Evolutionary conservation across 2,113 vertebrate species (phyloP).

Genomic region (Leptobrachium leishanense): DNA sequence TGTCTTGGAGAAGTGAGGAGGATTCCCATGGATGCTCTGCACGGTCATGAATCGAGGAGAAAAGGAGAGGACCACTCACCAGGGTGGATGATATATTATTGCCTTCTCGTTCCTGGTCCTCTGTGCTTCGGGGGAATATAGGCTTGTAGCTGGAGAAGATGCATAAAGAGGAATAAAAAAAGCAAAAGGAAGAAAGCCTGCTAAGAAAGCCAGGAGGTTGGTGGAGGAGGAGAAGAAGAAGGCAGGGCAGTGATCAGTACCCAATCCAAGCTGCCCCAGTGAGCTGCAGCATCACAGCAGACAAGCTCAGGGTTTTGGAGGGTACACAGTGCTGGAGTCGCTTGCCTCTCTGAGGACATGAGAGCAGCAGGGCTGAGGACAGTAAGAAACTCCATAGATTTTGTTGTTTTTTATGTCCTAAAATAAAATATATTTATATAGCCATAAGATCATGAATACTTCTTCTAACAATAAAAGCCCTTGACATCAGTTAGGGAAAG

Average conservation of each 20-base stretch:
- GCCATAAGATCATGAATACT: constrained; percentile 9
- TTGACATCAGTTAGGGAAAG: constrained; percentile 71
- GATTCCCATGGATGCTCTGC: too few relatives aligned
- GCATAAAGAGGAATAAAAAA: constrained; percentile 22
- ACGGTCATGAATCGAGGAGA: too few relatives aligned
- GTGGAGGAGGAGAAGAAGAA: constrained; percentile 27
- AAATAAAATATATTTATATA: neutral
- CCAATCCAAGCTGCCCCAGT: constrained; percentile 66
- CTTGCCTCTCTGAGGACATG: constrained; percentile 62
- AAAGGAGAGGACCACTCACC: too few relatives aligned
- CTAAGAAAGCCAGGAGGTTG: neutral
- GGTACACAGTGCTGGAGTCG: constrained; percentile 54
- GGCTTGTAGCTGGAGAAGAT: neutral
- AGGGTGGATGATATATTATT: too few relatives aligned
- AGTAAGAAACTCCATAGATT: constrained; percentile 56
- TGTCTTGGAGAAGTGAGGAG: neutral
- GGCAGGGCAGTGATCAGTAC: constrained; percentile 55
- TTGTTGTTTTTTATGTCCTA: constrained; percentile 45
- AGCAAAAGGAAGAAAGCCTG: constrained; percentile 32
- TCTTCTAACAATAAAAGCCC: constrained; percentile 59
- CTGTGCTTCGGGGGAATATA: too few relatives aligned
- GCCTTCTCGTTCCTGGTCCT: too few relatives aligned
- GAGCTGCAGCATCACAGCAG: constrained; percentile 66
- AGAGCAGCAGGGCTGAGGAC: constrained; percentile 60
- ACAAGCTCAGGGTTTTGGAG: constrained; percentile 57